Percentiles rank a stretch among this genome's conserved stretches.
Evolutionary conservation across 2,888 invertebrate species (phyloP).

Genomic region (Ichneumoninae sp.): DNA sequence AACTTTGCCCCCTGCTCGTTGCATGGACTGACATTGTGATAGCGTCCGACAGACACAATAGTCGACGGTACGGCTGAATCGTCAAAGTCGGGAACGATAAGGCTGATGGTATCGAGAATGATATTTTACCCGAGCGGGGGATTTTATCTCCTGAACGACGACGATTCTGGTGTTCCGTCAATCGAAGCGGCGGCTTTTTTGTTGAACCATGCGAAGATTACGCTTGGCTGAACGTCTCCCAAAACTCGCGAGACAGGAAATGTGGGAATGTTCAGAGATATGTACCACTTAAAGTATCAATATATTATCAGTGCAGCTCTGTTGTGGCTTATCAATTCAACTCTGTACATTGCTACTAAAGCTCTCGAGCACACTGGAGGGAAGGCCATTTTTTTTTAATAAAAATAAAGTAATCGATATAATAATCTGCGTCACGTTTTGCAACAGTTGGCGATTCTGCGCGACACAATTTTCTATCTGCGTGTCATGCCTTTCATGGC

Average conservation of each 20-base stretch:
- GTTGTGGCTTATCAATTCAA: conserved; percentile 19
- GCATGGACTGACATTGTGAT: background rate
- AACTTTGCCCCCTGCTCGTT: background rate
- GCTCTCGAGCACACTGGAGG: conserved; percentile 11
- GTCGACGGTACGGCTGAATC: conserved; percentile 2
- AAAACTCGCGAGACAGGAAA: conserved; percentile 14
- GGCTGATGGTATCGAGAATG: conserved; percentile 36
- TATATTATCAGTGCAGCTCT: conserved; percentile 22
- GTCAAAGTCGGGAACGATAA: conserved; percentile 26
- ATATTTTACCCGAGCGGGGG: conserved; percentile 25
- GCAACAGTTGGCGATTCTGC: background rate
- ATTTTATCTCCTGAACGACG: conserved; percentile 51
- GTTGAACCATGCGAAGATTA: background rate
- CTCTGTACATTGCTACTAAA: conserved; percentile 11
- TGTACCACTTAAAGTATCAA: background rate
- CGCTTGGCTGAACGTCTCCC: background rate
- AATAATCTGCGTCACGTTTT: background rate
- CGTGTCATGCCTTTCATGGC: background rate
- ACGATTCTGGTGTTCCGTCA: background rate
- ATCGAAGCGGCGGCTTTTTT: too few relatives aligned
- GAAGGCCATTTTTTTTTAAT: background rate
- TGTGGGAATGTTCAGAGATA: background rate
- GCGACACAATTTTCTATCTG: conserved; percentile 35
- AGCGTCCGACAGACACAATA: background rate
- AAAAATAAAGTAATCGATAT: conserved; percentile 44